Conservation (phyloP, 30 jellyfish, hydroid and myxozoan genomes). For the Rhopilema esculentum region DNA sequence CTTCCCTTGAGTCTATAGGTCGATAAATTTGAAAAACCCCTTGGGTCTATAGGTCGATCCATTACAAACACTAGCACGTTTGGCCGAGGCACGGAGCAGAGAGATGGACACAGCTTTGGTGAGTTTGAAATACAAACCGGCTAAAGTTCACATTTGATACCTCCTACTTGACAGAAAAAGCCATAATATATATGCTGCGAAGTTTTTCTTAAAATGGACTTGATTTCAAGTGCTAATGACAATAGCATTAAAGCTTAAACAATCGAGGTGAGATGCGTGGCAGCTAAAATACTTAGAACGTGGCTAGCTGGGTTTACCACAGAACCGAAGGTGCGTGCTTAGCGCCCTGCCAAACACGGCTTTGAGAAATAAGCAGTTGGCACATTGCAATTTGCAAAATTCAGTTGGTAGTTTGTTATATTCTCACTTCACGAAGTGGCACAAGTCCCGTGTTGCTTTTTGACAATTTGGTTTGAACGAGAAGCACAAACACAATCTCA, state of each 20-base stretch:
- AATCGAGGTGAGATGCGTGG: conserved; percentile 14
- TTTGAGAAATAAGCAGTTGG: conserved; percentile 5
- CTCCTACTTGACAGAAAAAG: conserved; percentile 38
- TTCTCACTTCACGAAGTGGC: conserved; percentile 1
- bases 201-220: conserved; percentile 6
- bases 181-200: conserved; percentile 32
- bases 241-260: conserved; percentile 11
- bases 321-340: neutral
- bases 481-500: neutral
- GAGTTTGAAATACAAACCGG: neutral
- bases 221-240: conserved; percentile 45
- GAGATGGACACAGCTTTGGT: neutral
- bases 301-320: neutral
- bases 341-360: conserved; percentile 29
- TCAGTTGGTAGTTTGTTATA: neutral
- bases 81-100: too few relatives aligned
- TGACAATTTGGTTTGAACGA: neutral
- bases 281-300: neutral
- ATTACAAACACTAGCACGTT: too few relatives aligned
- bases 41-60: too few relatives aligned
- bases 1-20: too few relatives aligned
- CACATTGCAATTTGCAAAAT: conserved; percentile 16
- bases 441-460: neutral
- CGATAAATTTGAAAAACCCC: too few relatives aligned
- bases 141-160: neutral